Evolutionary conservation across 2,113 vertebrate genomes (phyloP), one percentile per base, ranked within the genome.

Genomic region (Rhadina sibilatrix): DNA sequence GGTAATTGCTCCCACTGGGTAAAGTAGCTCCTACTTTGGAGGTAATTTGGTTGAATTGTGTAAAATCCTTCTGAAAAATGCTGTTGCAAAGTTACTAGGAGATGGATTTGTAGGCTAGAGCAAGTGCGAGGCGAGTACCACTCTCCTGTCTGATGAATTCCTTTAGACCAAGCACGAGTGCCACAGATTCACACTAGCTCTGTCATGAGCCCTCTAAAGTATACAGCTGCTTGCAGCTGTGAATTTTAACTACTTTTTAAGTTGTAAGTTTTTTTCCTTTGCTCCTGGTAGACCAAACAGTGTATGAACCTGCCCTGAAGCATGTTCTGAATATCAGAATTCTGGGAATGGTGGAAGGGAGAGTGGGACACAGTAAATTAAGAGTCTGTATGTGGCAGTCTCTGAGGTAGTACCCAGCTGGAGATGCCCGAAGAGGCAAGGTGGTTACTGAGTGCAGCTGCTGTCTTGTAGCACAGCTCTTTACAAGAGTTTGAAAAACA

Each of bases 231-330:
- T 52, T 77, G 47, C 5, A 25, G 23, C 27, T 70, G 11, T 14
- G 64, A 35, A 33, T 16, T 94, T 68, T 84, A 68, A 5, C 44
- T 72, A 8, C 59, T 72, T 90, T 28, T 35, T 15, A 28, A 66
- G 30, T 35, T 69, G 9, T 30, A 61, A 64, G 10, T 60, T 92
- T 88, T 79, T 49, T 37, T 1, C 1, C 9, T 50, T 90, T 81
- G 33, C 4, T 70, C 23, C 46, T 81, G 25, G 13, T 66, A 19
- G n/a, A 42, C 22, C 21, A 77, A 54, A 33, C 1, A 0, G 0
- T 57, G 12, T 50, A 12, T 64, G 31, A 77, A 14, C 17, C 15
- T 74, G 31, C 53, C 54, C 42, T 38, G 42, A 65, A 57, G 28
- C 46, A 21, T 37, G 20, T 83, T 89, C 37, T 1, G 1, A 56